Base-by-base conservation (phyloP, 2,113 vertebrate genomes). In the Puma concolor region DNA sequence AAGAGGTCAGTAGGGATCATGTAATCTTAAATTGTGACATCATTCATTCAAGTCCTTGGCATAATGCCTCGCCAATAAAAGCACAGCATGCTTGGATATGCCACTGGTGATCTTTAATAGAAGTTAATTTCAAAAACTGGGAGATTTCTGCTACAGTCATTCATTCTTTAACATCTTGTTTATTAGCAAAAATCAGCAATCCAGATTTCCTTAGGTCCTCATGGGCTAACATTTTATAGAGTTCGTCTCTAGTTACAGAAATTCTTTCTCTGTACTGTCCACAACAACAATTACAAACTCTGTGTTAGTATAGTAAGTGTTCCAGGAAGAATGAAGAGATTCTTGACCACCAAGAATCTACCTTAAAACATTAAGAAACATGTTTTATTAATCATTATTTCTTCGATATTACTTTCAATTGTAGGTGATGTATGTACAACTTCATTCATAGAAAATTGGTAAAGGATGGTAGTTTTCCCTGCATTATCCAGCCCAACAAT, bases 31-130 rank as follows among this genome's bases (percentile, higher is more conserved):
- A 99, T 57, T 99, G 99, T 92, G 99, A 99, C 99, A 99, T 99
- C 99, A 99, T 99, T 99, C 99, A 99, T 97, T 99, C 99, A 19
- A 99, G 99, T 97, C 99, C 99, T 99, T 99, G 99, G 98, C 99
- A 99, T 98, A 99, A 99, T 71, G 99, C 99, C 96, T 99, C 99
- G 76, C 99, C 99, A 92, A 99, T 99, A 60, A 99, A 99, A 93
- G 99, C 99, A 96, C 99, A 99, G 98, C 99, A 99, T 36, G 99
- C 99, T 98, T 99, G 99, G 89, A 99, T 99, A 98, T 99, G 99
- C 99, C 99, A 99, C 98, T 99, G 99, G 98, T 99, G 99, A 98
- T 99, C 99, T 98, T 99, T 99, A 95, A 99, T 99, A 0, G 99
- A 99, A 60, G 99, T 99, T 64, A 99, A 99, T 96, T 99, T 99